phyloP scores from a whole-genome alignment of 2,888 invertebrate species.

The Nematopogon swammerdamellus region DNA sequence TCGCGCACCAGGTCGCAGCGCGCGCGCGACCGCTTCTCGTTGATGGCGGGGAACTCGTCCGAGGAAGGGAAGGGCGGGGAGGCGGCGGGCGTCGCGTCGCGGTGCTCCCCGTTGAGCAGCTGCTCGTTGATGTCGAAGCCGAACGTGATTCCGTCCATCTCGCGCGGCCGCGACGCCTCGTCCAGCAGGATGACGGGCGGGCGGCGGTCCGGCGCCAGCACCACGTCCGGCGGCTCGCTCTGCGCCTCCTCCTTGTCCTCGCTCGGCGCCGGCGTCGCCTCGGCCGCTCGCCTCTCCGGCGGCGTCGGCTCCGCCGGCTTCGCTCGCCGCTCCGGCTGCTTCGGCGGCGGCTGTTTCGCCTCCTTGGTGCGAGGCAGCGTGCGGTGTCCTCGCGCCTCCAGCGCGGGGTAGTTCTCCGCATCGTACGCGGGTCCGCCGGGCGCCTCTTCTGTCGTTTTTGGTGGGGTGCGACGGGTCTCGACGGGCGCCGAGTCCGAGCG shows the following conservation, averaged over 20 bases:
- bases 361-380: not conserved
- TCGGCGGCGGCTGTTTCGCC: conserved; percentile 2
- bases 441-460: conserved; percentile 16
- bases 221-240: conserved; percentile 36
- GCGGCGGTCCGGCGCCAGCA: conserved; percentile 43
- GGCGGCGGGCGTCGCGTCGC: conserved; percentile 12
- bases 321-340: not conserved
- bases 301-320: not conserved
- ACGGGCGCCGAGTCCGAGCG: conserved; percentile 8
- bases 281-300: not conserved
- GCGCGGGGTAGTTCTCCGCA: conserved; percentile 33
- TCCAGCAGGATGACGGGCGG: conserved; percentile 75
- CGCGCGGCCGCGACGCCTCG: conserved; percentile 49
- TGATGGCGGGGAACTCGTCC: conserved; percentile 13
- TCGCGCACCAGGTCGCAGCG: conserved; percentile 29
- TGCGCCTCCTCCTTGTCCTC: conserved; percentile 2
- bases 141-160: conserved; percentile 72
- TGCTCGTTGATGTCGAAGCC: conserved; percentile 78
- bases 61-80: conserved; percentile 10
- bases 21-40: conserved; percentile 10
- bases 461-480: conserved; percentile 10
- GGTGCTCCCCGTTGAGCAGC: conserved; percentile 49
- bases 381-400: conserved; percentile 19
- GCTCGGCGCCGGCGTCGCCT: not conserved
- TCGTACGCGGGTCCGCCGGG: conserved; percentile 10